Conservation (phyloP, 1,140 invertebrate genomes). For the Drosophila persimilis region DNA sequence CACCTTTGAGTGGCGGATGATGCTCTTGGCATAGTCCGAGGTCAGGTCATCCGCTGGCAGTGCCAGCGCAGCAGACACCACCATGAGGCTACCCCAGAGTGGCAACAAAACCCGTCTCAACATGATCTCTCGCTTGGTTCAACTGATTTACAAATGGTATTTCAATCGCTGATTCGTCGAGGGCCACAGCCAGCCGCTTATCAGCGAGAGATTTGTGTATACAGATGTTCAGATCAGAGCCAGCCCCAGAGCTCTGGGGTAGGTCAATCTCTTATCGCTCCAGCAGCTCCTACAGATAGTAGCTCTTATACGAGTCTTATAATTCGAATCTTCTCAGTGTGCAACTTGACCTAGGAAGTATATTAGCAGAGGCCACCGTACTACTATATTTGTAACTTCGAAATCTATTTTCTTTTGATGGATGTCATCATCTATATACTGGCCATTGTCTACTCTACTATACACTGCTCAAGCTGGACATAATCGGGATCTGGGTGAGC, state of each 20-base stretch:
- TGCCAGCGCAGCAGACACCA: neutral
- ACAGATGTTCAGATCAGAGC: neutral
- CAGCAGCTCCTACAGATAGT: constrained; percentile 3
- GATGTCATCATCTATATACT: no score
- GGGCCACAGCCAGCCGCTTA: constrained; percentile 19
- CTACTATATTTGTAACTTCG: no score
- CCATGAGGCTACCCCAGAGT: constrained; percentile 4
- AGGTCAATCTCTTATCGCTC: constrained; percentile 55
- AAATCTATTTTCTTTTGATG: no score
- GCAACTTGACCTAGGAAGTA: constrained; percentile 1
- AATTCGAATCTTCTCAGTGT: neutral
- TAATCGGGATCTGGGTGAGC: constrained; percentile 96
- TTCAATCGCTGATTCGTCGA: constrained; percentile 1
- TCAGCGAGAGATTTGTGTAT: constrained; percentile 39
- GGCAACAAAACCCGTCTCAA: constrained; percentile 15
- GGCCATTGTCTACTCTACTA: constrained; percentile 85
- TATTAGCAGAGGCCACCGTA: neutral
- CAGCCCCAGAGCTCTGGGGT: constrained; percentile 14
- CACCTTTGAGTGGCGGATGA: constrained; percentile 53
- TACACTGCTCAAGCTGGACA: constrained; percentile 92
- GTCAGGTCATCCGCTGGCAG: constrained; percentile 46
- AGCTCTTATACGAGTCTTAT: constrained; percentile 42
- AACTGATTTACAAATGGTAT: constrained; percentile 38
- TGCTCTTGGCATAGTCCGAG: constrained; percentile 48
- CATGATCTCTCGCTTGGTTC: constrained; percentile 39